Evolutionary conservation across 2,888 invertebrate genomes (phyloP), one percentile per base, ranked within the genome.

Genomic region (Scaptomyza reducta): DNA sequence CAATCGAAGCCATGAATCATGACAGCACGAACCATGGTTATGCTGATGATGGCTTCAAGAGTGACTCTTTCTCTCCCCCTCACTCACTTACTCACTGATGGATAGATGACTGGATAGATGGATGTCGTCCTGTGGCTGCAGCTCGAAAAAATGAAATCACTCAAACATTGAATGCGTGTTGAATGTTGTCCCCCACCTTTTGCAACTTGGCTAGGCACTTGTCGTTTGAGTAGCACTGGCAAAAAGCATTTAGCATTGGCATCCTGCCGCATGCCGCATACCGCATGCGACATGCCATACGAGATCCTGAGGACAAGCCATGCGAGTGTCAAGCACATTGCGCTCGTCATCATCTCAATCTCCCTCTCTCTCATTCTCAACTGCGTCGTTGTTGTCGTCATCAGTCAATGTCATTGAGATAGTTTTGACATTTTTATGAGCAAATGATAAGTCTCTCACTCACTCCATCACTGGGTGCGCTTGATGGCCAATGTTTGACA

Each of bases 1-100:
- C 90, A 90, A 90, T 89, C 85, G 87, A 80, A 79, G 78, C 84
- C 86, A 89, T 89, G 88, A 83, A 87, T 85, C 90, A 81, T 78
- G 77, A 59, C 77, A 73, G 62, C 63, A 64, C 49, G 33, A 33
- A 59, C 58, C 62, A 69, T 80, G 79, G 74, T 63, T 69, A 70
- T 77, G 70, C 65, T 66, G 77, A 74, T 86, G 87, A 84, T 81
- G 85, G 76, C 66, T 70, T 73, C 84, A 70, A 74, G 72, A 77
- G 81, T 50, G 62, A 55, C 79, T 63, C 22, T 22, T 22, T 61
- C 82, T 65, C 14, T 14, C 38, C 7, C 6, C 14, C 38, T 14
- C 38, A 14, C 38, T 56, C 65, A 35, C 57, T 65, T 71, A 70
- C 71, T 55, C 64, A 44, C 54, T 63, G 79, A 78, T 72, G 72